Evolutionary conservation across 1,140 invertebrate species (phyloP).

Genomic region (Vanessa tameamea): DNA sequence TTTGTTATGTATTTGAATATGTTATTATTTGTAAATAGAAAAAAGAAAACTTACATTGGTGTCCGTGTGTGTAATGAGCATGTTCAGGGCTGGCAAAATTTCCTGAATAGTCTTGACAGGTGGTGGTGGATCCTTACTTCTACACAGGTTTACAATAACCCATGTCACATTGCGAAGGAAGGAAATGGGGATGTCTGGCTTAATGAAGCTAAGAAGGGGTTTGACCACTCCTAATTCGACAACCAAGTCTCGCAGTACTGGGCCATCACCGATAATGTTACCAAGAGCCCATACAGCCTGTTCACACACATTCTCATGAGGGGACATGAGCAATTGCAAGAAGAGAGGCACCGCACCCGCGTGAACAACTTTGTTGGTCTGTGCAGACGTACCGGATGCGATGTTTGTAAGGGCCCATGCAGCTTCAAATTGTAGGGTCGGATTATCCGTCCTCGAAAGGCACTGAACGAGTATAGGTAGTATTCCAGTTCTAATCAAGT

Average conservation of each 20-base stretch:
- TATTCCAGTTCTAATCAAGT: constrained; percentile 95
- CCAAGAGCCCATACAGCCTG: constrained; percentile 99
- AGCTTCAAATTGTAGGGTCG: constrained; percentile 98
- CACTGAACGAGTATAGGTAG: constrained; percentile 96
- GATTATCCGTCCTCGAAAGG: constrained; percentile 92
- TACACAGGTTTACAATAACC: constrained; percentile 98
- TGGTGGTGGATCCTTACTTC: constrained; percentile 97
- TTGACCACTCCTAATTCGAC: constrained; percentile 94
- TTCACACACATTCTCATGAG: constrained; percentile 98
- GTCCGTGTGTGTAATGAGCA: constrained; percentile 97
- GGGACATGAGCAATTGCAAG: constrained; percentile 93
- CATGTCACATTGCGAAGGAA: constrained; percentile 98
- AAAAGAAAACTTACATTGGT: constrained; percentile 89
- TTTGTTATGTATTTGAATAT: too few relatives aligned
- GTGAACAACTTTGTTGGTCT: constrained; percentile 97
- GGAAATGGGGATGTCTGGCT: constrained; percentile 94
- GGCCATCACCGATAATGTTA: constrained; percentile 97
- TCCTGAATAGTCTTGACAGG: constrained; percentile 92
- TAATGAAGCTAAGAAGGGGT: constrained; percentile 94
- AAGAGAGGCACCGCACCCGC: constrained; percentile 98
- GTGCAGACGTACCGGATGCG: constrained; percentile 96
- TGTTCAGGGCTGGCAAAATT: constrained; percentile 95
- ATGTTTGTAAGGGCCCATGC: constrained; percentile 99
- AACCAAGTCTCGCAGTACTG: constrained; percentile 93
- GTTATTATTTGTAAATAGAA: neutral